Conservation (phyloP, 2,113 vertebrate genomes). For the Oreotragus oreotragus region DNA sequence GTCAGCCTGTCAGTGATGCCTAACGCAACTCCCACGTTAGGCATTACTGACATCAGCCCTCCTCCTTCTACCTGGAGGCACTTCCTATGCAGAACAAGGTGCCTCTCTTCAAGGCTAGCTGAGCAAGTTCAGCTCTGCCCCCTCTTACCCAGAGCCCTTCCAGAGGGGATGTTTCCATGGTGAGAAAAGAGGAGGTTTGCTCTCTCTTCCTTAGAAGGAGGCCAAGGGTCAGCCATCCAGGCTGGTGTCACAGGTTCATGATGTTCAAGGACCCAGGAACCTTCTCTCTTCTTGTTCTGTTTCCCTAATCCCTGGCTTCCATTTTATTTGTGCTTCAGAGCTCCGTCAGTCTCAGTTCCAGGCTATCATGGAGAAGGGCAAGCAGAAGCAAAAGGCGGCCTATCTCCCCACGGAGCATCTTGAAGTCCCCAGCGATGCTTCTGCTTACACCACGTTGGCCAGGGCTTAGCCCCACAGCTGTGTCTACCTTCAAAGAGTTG, state of each 20-base stretch:
- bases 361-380: background rate
- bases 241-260: background rate
- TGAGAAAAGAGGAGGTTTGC: background rate
- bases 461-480: background rate
- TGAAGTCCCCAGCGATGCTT: background rate
- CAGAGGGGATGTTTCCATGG: background rate
- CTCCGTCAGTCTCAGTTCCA: background rate
- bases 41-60: too few species aligned
- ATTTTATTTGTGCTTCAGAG: background rate
- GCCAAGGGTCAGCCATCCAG: too few species aligned
- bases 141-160: background rate
- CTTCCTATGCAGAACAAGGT: accelerated
- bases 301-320: too few species aligned
- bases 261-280: background rate
- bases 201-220: background rate
- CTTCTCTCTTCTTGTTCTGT: background rate
- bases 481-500: too few species aligned
- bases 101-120: background rate
- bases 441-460: accelerated
- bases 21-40: too few species aligned
- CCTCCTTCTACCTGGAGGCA: background rate
- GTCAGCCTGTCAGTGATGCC: background rate
- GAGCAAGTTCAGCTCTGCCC: too few species aligned
- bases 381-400: background rate
- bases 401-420: background rate